Evolutionary conservation across 2,888 invertebrate species (phyloP).

Genomic region (Oligia strigilis): DNA sequence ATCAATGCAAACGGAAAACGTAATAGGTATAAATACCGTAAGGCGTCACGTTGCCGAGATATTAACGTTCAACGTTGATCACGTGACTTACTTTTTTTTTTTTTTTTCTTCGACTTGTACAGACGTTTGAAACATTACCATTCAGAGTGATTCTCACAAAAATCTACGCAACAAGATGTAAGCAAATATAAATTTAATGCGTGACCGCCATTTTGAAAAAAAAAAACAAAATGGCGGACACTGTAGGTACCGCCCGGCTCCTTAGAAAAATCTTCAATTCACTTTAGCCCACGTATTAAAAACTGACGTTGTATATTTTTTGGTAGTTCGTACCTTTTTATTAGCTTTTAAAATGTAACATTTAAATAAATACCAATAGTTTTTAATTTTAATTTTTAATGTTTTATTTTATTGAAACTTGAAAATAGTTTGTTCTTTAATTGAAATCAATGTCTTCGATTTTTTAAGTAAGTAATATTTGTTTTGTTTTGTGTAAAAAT

Average conservation of each 20-base stretch:
- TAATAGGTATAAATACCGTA: too few species aligned
- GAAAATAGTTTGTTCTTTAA: conserved; percentile 17
- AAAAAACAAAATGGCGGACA: not conserved
- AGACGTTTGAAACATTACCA: too few species aligned
- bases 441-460: conserved; percentile 45
- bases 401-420: conserved; percentile 11
- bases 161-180: not conserved
- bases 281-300: not conserved
- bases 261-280: not conserved
- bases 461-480: conserved; percentile 4
- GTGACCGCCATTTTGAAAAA: not conserved
- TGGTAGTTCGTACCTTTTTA: conserved; percentile 5
- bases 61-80: too few species aligned
- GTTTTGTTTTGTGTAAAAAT: conserved; percentile 10
- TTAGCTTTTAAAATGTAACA: conserved; percentile 31
- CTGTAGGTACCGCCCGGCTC: not conserved
- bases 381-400: conserved; percentile 29
- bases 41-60: too few species aligned
- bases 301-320: not conserved
- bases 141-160: not conserved
- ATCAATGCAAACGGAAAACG: not conserved
- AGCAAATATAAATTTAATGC: not conserved
- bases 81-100: too few species aligned
- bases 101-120: too few species aligned
- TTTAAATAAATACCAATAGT: conserved; percentile 50